These are phyloP conservation scores for Pangasius macronema DNA, from an alignment of 2,797 vertebrate genomes.

Conservation along the genomic window DNA sequence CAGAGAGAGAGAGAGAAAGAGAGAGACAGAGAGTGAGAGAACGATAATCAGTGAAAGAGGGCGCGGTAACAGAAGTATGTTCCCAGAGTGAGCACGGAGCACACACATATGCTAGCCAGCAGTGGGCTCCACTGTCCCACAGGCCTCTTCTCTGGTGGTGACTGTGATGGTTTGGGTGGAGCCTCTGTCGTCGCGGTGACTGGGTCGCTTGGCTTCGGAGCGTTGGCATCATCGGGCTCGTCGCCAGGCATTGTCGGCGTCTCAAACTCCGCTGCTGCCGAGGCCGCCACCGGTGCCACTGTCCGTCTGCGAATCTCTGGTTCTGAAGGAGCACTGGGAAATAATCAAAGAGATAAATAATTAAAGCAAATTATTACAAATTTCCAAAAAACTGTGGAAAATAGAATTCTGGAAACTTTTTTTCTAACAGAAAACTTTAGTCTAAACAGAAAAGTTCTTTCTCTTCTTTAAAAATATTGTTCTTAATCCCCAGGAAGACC, in stretches of 20 bases:
- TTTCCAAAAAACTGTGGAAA: not conserved
- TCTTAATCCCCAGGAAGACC: not conserved
- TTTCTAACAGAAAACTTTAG: not conserved
- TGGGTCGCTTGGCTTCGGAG: not conserved
- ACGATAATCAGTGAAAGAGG: constrained; percentile 87
- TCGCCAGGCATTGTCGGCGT: not conserved
- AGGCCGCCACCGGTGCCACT: constrained; percentile 50
- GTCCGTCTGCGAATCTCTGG: constrained; percentile 80
- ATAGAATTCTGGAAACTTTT: not conserved
- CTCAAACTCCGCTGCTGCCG: not conserved
- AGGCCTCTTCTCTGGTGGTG: constrained; percentile 39
- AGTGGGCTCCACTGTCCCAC: constrained; percentile 83
- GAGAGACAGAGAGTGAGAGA: constrained; percentile 39
- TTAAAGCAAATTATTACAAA: not conserved
- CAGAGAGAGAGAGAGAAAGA: constrained; percentile 36
- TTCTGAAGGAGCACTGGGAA: constrained; percentile 76
- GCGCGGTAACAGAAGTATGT: constrained; percentile 92
- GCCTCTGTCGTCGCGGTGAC: constrained; percentile 40
- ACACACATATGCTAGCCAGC: constrained; percentile 86
- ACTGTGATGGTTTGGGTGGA: constrained; percentile 58
- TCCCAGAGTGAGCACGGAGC: constrained; percentile 85
- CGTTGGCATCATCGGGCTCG: constrained; percentile 52
- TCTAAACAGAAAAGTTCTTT: not conserved
- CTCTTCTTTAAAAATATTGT: not conserved
- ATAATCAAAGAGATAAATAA: not conserved